Percentiles rank a stretch among this genome's conserved stretches.
Conservation (phyloP, 2,888 invertebrate species). For the Hydrotaea cyrtoneurina region DNA sequence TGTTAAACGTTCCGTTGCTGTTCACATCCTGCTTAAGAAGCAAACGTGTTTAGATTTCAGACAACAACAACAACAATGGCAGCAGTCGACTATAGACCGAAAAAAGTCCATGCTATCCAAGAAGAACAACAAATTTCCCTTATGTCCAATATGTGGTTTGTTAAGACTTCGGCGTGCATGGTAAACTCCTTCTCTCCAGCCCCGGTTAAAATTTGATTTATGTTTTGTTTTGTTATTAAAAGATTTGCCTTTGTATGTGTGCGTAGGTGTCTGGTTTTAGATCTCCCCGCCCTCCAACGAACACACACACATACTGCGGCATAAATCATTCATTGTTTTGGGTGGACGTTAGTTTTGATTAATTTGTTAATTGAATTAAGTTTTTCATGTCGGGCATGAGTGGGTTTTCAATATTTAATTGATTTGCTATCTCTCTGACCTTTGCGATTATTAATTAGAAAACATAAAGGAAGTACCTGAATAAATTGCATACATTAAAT, state of each 20-base stretch:
- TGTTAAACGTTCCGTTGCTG: slow-evolving; percentile 51
- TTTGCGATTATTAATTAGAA: slow-evolving; percentile 16
- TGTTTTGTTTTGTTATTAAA: slow-evolving; percentile 45
- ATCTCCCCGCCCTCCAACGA: too few species aligned
- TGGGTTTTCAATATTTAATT: slow-evolving; percentile 39
- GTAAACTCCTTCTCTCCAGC: slow-evolving; percentile 10
- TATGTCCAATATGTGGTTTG: slow-evolving; percentile 68
- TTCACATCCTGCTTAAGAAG: slow-evolving; percentile 47
- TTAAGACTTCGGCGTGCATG: slow-evolving; percentile 36
- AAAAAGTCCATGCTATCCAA: neutral
- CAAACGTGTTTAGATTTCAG: slow-evolving; percentile 56
- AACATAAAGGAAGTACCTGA: neutral
- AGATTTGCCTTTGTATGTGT: slow-evolving; percentile 34
- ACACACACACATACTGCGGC: slow-evolving; percentile 21
- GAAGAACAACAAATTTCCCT: slow-evolving; percentile 63
- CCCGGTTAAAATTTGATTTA: slow-evolving; percentile 61
- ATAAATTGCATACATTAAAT: too few species aligned
- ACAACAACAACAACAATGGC: neutral
- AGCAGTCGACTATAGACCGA: too few species aligned
- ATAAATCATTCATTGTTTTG: slow-evolving; percentile 23
- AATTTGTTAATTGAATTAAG: slow-evolving; percentile 61
- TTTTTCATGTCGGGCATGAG: slow-evolving; percentile 34
- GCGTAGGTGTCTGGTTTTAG: slow-evolving; percentile 23
- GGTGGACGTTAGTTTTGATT: slow-evolving; percentile 42
- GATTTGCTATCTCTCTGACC: slow-evolving; percentile 9